phyloP scores from a whole-genome alignment of 1,140 invertebrate genomes.

The Macrobrachium rosenbergii region DNA sequence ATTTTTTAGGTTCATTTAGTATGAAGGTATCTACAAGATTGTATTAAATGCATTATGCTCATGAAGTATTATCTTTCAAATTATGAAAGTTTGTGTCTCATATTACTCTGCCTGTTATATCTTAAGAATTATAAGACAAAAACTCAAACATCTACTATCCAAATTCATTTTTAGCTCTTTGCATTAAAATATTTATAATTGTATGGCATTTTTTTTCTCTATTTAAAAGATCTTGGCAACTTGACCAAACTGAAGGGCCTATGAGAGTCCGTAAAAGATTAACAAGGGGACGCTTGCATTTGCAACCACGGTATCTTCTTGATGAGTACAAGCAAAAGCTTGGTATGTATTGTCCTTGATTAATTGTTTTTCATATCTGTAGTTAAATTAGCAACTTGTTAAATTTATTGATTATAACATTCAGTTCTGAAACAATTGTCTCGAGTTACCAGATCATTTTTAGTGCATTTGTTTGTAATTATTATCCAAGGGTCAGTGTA shows the following conservation, averaged over 20 bases:
- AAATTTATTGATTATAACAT: no score
- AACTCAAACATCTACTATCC: no score
- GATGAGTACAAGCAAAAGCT: constrained; percentile 52
- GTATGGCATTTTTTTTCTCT: background rate
- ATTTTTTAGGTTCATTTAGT: background rate
- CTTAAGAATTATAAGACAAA: no score
- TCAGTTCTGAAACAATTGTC: no score
- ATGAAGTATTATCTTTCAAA: no score
- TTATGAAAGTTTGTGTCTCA: no score
- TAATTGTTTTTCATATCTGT: background rate
- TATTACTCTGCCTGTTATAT: background rate
- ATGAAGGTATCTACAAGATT: no score
- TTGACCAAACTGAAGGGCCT: constrained; percentile 53
- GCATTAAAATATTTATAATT: background rate
- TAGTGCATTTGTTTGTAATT: no score
- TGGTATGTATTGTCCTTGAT: constrained; percentile 4
- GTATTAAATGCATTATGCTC: no score
- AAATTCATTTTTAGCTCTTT: background rate
- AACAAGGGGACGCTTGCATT: constrained; percentile 36
- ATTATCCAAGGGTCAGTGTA: no score
- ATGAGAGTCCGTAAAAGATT: constrained; percentile 50
- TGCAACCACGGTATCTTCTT: constrained; percentile 42
- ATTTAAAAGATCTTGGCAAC: constrained; percentile 43
- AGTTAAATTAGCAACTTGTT: background rate
- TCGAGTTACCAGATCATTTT: no score